Evolutionary conservation across 2,113 vertebrate species (phyloP).

Genomic region (Cyprinus carpio): DNA sequence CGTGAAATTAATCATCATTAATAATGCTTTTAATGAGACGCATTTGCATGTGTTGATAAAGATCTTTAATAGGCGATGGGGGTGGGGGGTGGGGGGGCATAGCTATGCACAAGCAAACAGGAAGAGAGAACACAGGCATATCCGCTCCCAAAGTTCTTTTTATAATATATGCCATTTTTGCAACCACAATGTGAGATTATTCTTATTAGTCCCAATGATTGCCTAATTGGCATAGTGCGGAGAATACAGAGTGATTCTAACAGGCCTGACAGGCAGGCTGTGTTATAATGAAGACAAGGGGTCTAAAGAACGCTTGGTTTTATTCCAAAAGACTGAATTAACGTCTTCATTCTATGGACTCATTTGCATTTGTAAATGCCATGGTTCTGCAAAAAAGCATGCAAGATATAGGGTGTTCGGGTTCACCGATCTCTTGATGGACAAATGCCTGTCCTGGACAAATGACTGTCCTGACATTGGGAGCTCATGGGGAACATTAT

Average conservation of each 20-base stretch:
- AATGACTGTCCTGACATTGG: background rate
- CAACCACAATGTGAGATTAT: conserved; percentile 21
- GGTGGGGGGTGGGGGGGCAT: conserved; percentile 1
- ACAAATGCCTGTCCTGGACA: conserved; percentile 8
- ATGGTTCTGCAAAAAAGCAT: too few species aligned
- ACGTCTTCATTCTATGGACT: conserved; percentile 31
- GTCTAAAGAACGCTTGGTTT: conserved; percentile 12
- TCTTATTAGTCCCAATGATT: conserved; percentile 38
- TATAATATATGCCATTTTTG: conserved; percentile 17
- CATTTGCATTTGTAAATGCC: conserved; percentile 34
- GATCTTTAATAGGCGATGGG: conserved; percentile 59
- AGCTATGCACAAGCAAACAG: conserved; percentile 33
- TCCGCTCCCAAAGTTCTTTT: conserved; percentile 30
- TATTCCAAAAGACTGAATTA: conserved; percentile 32
- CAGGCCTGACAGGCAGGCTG: conserved; percentile 14
- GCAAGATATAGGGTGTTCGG: background rate
- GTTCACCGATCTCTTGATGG: background rate
- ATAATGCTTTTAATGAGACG: conserved; percentile 19
- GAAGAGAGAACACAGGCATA: conserved; percentile 35
- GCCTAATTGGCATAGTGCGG: background rate
- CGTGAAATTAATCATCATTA: background rate
- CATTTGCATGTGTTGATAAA: conserved; percentile 66
- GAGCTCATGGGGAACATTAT: background rate
- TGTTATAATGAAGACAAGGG: conserved; percentile 30
- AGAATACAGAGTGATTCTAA: conserved; percentile 16